Conservation (phyloP, 2,888 invertebrate genomes). For the Epistrophe grossulariae region DNA sequence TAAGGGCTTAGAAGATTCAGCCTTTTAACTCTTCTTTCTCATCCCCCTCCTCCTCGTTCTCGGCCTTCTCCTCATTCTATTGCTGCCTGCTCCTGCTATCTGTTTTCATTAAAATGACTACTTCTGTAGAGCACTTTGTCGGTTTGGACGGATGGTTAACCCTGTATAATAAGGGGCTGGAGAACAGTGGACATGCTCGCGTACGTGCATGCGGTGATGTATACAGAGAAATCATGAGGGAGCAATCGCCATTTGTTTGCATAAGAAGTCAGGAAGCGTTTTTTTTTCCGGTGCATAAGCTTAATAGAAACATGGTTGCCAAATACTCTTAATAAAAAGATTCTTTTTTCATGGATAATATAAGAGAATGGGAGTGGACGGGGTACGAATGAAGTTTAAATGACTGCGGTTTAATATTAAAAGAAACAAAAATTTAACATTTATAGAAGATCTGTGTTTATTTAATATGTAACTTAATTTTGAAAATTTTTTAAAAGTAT, state of each 20-base stretch:
- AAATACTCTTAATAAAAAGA: neutral
- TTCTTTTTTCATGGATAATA: no score
- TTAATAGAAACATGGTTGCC: slow-evolving; percentile 18
- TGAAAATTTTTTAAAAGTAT: no score
- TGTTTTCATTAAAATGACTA: slow-evolving; percentile 72
- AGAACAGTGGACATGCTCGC: slow-evolving; percentile 63
- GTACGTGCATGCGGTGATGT: slow-evolving; percentile 67
- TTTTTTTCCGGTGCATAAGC: slow-evolving; percentile 55
- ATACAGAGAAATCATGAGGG: slow-evolving; percentile 53
- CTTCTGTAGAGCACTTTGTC: slow-evolving; percentile 66
- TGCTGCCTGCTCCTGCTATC: slow-evolving; percentile 52
- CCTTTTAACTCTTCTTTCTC: slow-evolving; percentile 24
- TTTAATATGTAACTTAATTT: no score
- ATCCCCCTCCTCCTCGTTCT: neutral
- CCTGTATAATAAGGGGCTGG: slow-evolving; percentile 65
- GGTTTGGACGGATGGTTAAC: slow-evolving; percentile 73
- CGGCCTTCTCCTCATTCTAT: no score
- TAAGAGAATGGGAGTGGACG: no score
- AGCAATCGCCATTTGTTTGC: slow-evolving; percentile 67
- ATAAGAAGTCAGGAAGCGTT: slow-evolving; percentile 67
- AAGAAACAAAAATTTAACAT: no score
- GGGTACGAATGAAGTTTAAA: no score
- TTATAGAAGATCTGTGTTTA: no score
- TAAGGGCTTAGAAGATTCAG: slow-evolving; percentile 66
- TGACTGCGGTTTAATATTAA: no score